Base-by-base conservation (phyloP, 2,797 vertebrate species). In the Enteromius anoplus region DNA sequence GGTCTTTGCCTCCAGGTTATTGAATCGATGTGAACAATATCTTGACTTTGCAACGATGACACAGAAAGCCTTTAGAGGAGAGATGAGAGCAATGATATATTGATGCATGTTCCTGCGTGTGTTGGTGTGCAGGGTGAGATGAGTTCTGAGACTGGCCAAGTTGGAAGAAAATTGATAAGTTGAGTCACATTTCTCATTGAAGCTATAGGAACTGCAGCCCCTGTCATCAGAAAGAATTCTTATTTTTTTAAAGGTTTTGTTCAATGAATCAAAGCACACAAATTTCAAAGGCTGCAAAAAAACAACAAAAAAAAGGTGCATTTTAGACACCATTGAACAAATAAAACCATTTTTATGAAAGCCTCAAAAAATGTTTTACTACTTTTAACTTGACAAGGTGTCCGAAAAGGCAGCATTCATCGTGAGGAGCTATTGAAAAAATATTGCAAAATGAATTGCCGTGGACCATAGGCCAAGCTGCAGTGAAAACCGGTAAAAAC, bases 11-110 rank as follows among this genome's bases (percentile, higher is more conserved):
- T 78, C 34, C 85, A 75, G 79, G 88, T 86, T 89, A 85, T 91
- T 90, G 85, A 86, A 89, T 89, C 82, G 62, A 76, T 70, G 49
- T 85, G 87, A 77, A 70, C 75, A 83, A 71, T 77, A 83, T 83
- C 75, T 62, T 55, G 51, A 76, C 49, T 69, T 73, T 72, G 42
- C 53, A 70, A 19, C n/a, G 53, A 60, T 70, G 73, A 51, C 64
- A 71, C 68, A 23, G 37, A 75, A 40, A 34, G 37, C 37, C 62
- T 65, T 77, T 60, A 80, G 45, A 26, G 32, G 75, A 58, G 72
- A 78, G 70, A 88, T 85, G 62, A 58, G 51, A 47, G 17, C 26
- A 55, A 83, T 78, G 75, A 78, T 69, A 62, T 77, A 83, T 83
- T 78, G 65, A 70, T 70, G 71, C 71, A 40, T 82, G 80, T 72